phyloP scores from a whole-genome alignment of 2,888 invertebrate genomes.

The Aelia acuminata region DNA sequence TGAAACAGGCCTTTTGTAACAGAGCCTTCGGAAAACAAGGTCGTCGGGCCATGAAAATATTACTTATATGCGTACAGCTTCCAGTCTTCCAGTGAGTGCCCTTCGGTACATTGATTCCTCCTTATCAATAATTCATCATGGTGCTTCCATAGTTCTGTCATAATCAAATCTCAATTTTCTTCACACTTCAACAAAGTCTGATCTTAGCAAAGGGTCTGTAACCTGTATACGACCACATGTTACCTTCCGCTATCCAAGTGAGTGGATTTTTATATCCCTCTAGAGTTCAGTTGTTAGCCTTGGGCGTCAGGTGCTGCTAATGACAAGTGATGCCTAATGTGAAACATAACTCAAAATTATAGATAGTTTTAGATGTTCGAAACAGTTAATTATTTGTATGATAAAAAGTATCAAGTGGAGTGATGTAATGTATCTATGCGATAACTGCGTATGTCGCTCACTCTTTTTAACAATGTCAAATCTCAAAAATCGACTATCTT shows the following conservation, averaged over 20 bases:
- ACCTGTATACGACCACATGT: not conserved
- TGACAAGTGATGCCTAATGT: no score
- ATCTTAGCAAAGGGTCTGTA: not conserved
- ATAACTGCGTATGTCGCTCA: no score
- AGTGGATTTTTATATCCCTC: not conserved
- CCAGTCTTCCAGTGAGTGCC: not conserved
- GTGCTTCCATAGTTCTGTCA: not conserved
- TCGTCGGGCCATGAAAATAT: not conserved
- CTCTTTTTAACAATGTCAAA: no score
- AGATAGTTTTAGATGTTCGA: no score
- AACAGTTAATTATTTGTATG: no score
- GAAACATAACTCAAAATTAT: no score
- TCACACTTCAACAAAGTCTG: not conserved
- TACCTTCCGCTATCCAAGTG: not conserved
- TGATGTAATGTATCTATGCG: no score
- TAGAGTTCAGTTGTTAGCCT: not conserved
- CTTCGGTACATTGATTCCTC: not conserved
- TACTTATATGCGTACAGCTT: conserved; percentile 6
- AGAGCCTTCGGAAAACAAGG: conserved; percentile 29
- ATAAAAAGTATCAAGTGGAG: no score
- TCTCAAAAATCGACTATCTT: no score
- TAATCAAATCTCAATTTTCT: not conserved
- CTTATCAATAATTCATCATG: not conserved
- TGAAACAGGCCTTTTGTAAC: conserved; percentile 26
- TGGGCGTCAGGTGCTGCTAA: not conserved